phyloP scores from a whole-genome alignment of 2,113 vertebrate species.

The Casuarius casuarius region DNA sequence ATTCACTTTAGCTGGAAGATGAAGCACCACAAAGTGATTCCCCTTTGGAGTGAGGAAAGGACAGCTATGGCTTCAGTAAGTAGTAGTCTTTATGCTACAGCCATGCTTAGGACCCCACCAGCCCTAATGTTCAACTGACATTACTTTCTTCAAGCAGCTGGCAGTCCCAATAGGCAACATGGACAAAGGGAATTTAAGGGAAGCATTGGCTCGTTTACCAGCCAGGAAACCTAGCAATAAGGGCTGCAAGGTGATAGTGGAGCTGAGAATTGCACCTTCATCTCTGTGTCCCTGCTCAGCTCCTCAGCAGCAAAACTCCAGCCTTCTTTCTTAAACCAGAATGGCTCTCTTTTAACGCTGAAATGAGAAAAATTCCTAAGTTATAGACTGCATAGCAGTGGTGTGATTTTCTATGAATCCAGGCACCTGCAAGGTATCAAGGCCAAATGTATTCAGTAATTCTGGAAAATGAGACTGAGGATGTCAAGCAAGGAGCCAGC shows the following conservation, averaged over 20 bases:
- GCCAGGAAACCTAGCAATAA: neutral
- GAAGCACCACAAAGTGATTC: neutral
- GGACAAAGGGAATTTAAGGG: neutral
- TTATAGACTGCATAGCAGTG: neutral
- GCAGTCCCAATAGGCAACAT: neutral
- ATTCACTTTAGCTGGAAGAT: neutral
- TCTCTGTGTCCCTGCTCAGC: neutral
- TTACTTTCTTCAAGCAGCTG: neutral
- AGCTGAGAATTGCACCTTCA: neutral
- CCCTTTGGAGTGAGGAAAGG: neutral
- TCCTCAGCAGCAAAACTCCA: neutral
- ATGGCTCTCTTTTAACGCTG: neutral
- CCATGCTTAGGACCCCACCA: neutral
- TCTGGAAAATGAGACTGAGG: neutral
- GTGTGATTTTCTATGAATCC: neutral
- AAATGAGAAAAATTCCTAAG: neutral
- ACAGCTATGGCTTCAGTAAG: neutral
- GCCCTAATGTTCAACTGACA: neutral
- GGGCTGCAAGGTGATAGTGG: neutral
- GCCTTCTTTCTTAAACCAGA: neutral
- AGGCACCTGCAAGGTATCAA: conserved; percentile 24
- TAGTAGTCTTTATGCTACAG: neutral
- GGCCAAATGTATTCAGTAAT: neutral
- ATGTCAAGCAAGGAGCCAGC: conserved; percentile 3
- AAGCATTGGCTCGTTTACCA: neutral